phyloP scores from a whole-genome alignment of 1,140 invertebrate species.

The Microvelia longipes region DNA sequence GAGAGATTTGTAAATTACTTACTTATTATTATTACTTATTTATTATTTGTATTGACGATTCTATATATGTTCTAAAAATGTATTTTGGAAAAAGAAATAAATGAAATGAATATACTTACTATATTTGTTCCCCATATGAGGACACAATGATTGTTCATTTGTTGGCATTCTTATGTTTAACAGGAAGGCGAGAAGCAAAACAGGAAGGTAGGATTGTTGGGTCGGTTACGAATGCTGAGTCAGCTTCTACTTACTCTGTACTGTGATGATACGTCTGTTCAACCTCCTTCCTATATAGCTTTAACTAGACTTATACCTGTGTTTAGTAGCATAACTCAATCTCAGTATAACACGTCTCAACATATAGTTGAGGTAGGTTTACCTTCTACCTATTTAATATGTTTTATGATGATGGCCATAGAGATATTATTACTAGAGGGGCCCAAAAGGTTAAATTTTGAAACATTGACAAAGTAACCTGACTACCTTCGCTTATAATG shows the following conservation, averaged over 20 bases:
- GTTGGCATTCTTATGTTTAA: too few relatives aligned
- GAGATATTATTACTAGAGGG: background rate
- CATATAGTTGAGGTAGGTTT: constrained; percentile 40
- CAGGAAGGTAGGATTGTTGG: background rate
- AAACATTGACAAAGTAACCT: too few relatives aligned
- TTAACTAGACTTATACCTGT: constrained; percentile 44
- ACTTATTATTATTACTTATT: too few relatives aligned
- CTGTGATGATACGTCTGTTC: constrained; percentile 14
- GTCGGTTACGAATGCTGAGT: constrained; percentile 48
- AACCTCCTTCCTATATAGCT: constrained; percentile 34
- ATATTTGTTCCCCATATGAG: too few relatives aligned
- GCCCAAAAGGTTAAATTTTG: too few relatives aligned
- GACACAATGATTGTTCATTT: too few relatives aligned
- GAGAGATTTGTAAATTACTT: too few relatives aligned
- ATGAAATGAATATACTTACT: too few relatives aligned
- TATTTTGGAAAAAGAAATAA: too few relatives aligned
- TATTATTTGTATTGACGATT: too few relatives aligned
- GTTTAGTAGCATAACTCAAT: constrained; percentile 35
- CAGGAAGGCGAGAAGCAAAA: background rate
- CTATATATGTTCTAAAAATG: too few relatives aligned
- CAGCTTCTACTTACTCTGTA: constrained; percentile 53
- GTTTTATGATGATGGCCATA: background rate
- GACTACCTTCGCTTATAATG: too few relatives aligned
- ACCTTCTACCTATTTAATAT: background rate
- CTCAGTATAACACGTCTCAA: constrained; percentile 39